Percentiles rank a stretch among this genome's conserved stretches.
phyloP scores from a whole-genome alignment of 1,140 invertebrate species.

The Laupala kohalensis region DNA sequence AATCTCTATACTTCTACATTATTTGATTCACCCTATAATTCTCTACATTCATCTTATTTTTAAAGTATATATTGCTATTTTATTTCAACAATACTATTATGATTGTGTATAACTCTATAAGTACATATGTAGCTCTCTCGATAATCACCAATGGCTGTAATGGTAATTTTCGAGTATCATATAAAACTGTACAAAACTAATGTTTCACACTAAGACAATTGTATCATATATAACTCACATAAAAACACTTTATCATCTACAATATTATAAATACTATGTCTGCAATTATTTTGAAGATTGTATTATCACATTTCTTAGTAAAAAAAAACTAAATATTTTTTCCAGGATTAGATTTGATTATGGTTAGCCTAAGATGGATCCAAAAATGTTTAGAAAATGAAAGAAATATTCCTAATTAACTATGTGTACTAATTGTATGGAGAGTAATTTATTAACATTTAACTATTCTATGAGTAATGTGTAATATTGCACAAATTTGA shows the following conservation, averaged over 20 bases:
- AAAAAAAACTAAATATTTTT: neutral
- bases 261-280: neutral
- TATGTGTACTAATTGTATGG: no score
- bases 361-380: no score
- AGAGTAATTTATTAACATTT: no score
- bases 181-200: neutral
- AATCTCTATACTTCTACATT: neutral
- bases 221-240: neutral
- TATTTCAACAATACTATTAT: neutral
- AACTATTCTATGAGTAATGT: no score
- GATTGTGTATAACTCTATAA: neutral
- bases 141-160: slow-evolving; percentile 4
- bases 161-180: neutral
- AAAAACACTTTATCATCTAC: neutral
- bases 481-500: no score
- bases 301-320: neutral
- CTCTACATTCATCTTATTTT: neutral
- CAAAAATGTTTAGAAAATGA: no score
- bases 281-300: neutral
- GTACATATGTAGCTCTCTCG: neutral
- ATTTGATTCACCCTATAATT: neutral
- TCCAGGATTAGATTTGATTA: no score
- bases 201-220: neutral
- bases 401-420: no score
- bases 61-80: neutral